These are phyloP conservation scores for Autographa pulchrina DNA, from an alignment of 2,888 invertebrate species.

Conservation along the genomic window DNA sequence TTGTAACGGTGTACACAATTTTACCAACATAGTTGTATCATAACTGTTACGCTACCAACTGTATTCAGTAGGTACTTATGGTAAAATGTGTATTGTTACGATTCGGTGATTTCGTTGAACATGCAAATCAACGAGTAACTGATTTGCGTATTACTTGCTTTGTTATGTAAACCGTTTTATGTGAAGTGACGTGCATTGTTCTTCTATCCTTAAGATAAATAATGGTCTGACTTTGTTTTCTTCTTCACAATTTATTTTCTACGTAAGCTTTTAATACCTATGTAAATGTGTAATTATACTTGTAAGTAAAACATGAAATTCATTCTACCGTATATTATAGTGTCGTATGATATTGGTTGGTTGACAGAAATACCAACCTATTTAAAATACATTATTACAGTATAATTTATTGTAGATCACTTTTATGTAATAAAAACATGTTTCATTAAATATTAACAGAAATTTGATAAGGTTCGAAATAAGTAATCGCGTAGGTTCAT, in stretches of 20 bases:
- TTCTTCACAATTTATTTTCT: no score
- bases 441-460: background rate
- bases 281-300: no score
- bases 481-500: background rate
- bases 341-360: no score
- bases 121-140: background rate
- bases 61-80: slow-evolving; percentile 26
- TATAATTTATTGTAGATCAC: no score
- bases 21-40: slow-evolving; percentile 48
- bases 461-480: background rate
- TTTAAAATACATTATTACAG: no score
- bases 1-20: slow-evolving; percentile 42
- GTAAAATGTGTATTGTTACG: slow-evolving; percentile 38
- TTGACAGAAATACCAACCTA: no score
- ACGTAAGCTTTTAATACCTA: no score
- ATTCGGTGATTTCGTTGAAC: slow-evolving; percentile 38
- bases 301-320: no score
- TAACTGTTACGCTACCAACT: slow-evolving; percentile 48
- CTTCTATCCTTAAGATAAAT: background rate
- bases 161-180: background rate
- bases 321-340: no score
- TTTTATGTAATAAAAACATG: background rate
- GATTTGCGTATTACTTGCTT: background rate
- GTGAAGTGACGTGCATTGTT: background rate
- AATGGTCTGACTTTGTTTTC: no score